phyloP scores from a whole-genome alignment of 2,888 invertebrate genomes.

The Biston stratarius region DNA sequence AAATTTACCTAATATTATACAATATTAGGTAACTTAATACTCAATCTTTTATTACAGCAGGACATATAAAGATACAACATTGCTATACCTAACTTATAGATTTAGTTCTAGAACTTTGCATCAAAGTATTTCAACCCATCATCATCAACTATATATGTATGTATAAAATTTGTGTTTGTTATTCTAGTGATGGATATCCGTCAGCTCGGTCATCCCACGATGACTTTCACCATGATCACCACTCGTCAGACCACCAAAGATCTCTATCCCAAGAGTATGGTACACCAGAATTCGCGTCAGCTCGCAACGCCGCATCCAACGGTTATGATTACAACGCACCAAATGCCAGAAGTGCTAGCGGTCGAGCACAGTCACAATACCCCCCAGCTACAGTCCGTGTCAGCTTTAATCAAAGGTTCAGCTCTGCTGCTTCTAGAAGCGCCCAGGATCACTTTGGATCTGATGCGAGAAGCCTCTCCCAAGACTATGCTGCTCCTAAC shows the following conservation, averaged over 20 bases:
- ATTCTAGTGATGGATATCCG: slow-evolving; percentile 35
- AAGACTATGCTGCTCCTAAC: slow-evolving; percentile 58
- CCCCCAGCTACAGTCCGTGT: slow-evolving; percentile 29
- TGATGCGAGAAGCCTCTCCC: slow-evolving; percentile 40
- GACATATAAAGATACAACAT: too few species aligned
- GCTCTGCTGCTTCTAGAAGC: slow-evolving; percentile 23
- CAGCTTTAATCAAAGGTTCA: slow-evolving; percentile 32
- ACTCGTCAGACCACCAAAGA: slow-evolving; percentile 23
- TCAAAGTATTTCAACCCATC: too few species aligned
- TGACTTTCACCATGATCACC: slow-evolving; percentile 24
- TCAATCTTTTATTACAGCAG: too few species aligned
- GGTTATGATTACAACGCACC: slow-evolving; percentile 68
- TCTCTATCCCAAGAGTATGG: slow-evolving; percentile 76
- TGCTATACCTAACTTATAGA: too few species aligned
- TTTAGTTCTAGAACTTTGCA: neutral
- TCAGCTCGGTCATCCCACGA: slow-evolving; percentile 19
- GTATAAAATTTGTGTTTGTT: neutral
- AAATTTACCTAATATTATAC: neutral
- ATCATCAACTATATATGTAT: neutral
- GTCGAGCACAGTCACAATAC: slow-evolving; percentile 45
- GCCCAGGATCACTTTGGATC: slow-evolving; percentile 16
- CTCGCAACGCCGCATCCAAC: slow-evolving; percentile 50
- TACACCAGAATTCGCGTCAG: slow-evolving; percentile 63
- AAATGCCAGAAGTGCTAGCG: slow-evolving; percentile 68
- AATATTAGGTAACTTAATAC: too few species aligned